phyloP scores from a whole-genome alignment of 2,797 vertebrate genomes.

The Macroramphosus scolopax region DNA sequence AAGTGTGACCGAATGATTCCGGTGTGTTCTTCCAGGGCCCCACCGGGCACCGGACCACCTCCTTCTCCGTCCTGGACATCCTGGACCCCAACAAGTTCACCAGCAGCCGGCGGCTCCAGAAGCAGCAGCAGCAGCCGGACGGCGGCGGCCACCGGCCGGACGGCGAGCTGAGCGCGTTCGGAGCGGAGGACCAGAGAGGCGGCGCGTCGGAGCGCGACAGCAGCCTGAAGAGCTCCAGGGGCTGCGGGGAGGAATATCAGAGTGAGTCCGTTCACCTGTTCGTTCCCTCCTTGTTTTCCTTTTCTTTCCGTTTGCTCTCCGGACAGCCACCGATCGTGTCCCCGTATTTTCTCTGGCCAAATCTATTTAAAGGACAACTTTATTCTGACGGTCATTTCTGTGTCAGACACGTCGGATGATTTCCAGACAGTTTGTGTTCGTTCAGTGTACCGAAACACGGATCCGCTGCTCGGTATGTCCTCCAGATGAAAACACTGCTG shows the following conservation, averaged over 20 bases:
- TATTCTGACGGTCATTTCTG: too few species aligned
- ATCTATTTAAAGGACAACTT: too few species aligned
- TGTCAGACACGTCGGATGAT: too few species aligned
- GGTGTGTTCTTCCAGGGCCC: constrained; percentile 60
- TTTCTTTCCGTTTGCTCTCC: too few species aligned
- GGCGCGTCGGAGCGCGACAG: constrained; percentile 44
- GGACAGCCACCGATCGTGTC: too few species aligned
- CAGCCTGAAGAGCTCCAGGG: constrained; percentile 36
- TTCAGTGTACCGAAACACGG: too few species aligned
- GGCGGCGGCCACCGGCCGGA: constrained; percentile 35
- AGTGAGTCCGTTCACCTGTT: constrained; percentile 63
- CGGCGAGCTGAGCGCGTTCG: constrained; percentile 40
- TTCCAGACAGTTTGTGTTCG: too few species aligned
- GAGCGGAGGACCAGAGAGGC: constrained; percentile 66
- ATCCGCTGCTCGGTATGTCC: too few species aligned
- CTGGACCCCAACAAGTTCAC: constrained; percentile 99
- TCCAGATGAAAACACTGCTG: too few species aligned
- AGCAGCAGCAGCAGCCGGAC: constrained; percentile 39
- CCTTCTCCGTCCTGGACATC: constrained; percentile 97
- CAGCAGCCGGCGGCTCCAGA: constrained; percentile 71
- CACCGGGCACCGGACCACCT: constrained; percentile 87
- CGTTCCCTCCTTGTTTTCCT: too few species aligned
- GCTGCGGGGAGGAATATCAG: constrained; percentile 76
- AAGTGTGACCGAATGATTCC: background rate
- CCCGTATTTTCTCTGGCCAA: too few species aligned